Conservation (phyloP, 2,888 invertebrate genomes). For the Torymus aiolomorphi region DNA sequence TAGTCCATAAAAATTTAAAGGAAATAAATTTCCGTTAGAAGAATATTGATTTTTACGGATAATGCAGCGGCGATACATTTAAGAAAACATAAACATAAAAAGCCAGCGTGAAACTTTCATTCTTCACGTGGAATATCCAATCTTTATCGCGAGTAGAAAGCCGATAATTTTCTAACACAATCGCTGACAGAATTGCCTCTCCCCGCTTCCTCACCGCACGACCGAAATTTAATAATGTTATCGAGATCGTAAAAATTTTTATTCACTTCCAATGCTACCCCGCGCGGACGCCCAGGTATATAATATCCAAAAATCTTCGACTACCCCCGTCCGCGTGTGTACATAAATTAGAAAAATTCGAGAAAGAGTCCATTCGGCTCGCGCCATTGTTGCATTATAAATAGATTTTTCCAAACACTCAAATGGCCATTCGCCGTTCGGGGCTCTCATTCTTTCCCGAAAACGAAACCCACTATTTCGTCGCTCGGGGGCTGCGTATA, state of each 20-base stretch:
- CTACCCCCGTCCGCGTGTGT: no score
- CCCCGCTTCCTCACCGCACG: not conserved
- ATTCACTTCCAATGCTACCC: slow-evolving; percentile 41
- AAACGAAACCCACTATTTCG: slow-evolving; percentile 40
- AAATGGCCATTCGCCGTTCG: slow-evolving; percentile 13
- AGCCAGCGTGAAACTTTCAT: not conserved
- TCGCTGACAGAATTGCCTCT: slow-evolving; percentile 10
- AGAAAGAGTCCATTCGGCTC: slow-evolving; percentile 4
- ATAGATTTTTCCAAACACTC: slow-evolving; percentile 51
- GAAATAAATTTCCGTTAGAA: no score
- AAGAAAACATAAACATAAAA: not conserved
- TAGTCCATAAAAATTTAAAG: no score
- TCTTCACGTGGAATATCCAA: slow-evolving; percentile 4
- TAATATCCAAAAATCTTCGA: not conserved
- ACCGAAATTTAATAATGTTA: slow-evolving; percentile 40
- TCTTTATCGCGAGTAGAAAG: slow-evolving; percentile 9
- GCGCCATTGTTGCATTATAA: slow-evolving; percentile 51
- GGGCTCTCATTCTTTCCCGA: slow-evolving; percentile 19
- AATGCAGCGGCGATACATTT: no score
- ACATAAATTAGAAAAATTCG: slow-evolving; percentile 33
- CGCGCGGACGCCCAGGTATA: not conserved
- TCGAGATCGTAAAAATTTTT: slow-evolving; percentile 53
- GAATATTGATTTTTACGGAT: no score
- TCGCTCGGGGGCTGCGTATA: slow-evolving; percentile 3
- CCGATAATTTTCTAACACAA: not conserved